Conservation (phyloP, 2,888 invertebrate species). For the Dynastes tityus region DNA sequence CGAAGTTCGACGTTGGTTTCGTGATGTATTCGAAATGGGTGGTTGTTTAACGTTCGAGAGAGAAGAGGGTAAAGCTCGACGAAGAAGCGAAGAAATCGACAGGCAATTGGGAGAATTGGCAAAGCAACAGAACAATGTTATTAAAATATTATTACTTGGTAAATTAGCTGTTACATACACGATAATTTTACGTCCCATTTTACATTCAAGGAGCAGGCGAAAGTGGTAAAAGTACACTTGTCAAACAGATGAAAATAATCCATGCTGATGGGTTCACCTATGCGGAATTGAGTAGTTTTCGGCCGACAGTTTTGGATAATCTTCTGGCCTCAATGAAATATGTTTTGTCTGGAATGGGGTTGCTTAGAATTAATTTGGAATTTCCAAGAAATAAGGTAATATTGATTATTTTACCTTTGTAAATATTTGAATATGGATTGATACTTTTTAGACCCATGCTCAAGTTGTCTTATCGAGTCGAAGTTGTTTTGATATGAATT, state of each 20-base stretch:
- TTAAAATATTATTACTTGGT: constrained; percentile 78
- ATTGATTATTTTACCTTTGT: not conserved
- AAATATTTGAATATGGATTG: not conserved
- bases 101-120: constrained; percentile 74
- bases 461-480: constrained; percentile 72
- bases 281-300: constrained; percentile 76
- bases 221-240: constrained; percentile 79
- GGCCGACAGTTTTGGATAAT: constrained; percentile 78
- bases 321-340: constrained; percentile 79
- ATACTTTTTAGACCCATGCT: constrained; percentile 69
- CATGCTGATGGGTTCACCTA: constrained; percentile 78
- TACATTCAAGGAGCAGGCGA: constrained; percentile 75
- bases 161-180: constrained; percentile 56
- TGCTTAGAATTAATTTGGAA: constrained; percentile 77
- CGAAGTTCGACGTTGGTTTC: constrained; percentile 48
- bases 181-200: not conserved
- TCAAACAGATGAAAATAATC: constrained; percentile 82
- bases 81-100: constrained; percentile 77
- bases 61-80: constrained; percentile 75
- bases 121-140: constrained; percentile 75
- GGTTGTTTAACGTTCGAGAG: constrained; percentile 77
- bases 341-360: constrained; percentile 78
- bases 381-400: constrained; percentile 74
- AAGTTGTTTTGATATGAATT: constrained; percentile 74
- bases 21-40: constrained; percentile 73